Evolutionary conservation across 2,888 invertebrate species (phyloP).

Genomic region (Lucinisca nassula): DNA sequence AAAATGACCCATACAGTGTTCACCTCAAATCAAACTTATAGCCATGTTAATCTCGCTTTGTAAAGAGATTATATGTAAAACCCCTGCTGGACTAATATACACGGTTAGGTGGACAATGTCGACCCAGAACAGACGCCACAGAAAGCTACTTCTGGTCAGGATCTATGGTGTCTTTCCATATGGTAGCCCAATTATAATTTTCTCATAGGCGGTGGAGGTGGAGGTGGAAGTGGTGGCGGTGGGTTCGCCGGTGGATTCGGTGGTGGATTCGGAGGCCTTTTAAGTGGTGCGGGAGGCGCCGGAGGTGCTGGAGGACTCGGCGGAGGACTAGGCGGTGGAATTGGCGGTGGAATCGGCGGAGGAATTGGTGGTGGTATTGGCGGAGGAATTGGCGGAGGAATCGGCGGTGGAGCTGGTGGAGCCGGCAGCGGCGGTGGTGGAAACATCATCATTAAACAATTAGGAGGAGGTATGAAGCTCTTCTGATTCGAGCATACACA

Average conservation of each 20-base stretch:
- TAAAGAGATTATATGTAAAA: too few species aligned
- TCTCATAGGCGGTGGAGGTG: neutral
- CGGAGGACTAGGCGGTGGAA: neutral
- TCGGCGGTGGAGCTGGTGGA: neutral
- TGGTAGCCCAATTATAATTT: too few species aligned
- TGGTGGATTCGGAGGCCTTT: neutral
- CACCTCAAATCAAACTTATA: too few species aligned
- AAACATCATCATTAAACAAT: neutral
- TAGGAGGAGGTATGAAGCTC: slow-evolving; percentile 4
- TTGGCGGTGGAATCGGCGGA: neutral
- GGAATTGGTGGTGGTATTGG: neutral
- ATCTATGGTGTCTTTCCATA: too few species aligned
- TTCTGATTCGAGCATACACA: too few species aligned
- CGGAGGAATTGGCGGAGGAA: neutral
- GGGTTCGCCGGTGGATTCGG: neutral
- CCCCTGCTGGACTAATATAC: too few species aligned
- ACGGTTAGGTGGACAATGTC: too few species aligned
- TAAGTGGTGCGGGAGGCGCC: neutral
- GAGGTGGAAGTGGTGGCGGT: neutral
- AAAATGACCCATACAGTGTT: too few species aligned
- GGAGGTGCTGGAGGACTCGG: neutral
- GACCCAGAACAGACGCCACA: too few species aligned
- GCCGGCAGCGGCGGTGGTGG: neutral
- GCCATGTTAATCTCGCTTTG: too few species aligned
- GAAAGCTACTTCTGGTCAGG: too few species aligned